Evolutionary conservation across 2,888 invertebrate genomes (phyloP).

Genomic region (Lasiommata megera): DNA sequence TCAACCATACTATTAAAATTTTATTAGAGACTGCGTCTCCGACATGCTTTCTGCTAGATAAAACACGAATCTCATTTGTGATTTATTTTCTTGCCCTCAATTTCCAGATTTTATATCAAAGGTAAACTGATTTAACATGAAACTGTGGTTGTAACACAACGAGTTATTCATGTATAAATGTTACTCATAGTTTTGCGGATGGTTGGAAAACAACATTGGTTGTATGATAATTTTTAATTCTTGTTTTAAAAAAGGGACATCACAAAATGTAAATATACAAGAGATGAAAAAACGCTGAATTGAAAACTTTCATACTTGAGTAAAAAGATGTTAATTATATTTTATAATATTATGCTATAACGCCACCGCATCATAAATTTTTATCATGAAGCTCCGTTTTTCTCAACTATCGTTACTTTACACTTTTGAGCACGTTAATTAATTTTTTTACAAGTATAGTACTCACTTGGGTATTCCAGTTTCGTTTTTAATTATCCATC

Average conservation of each 20-base stretch:
- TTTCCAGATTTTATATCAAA: constrained; percentile 20
- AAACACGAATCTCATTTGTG: constrained; percentile 33
- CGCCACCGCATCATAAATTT: not conserved
- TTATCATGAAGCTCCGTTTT: constrained; percentile 21
- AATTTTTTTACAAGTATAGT: constrained; percentile 26
- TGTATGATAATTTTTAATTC: no score
- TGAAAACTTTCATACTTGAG: no score
- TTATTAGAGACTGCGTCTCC: constrained; percentile 48
- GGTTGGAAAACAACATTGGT: no score
- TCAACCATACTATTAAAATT: constrained; percentile 55
- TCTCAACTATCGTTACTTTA: constrained; percentile 23
- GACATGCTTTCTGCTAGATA: constrained; percentile 32
- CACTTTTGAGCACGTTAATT: constrained; percentile 28
- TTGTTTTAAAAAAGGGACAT: no score
- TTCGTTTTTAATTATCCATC: constrained; percentile 18
- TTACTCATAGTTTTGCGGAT: not conserved
- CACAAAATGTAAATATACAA: no score
- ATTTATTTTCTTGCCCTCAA: constrained; percentile 31
- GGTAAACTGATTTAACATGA: constrained; percentile 23
- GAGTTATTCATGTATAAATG: not conserved
- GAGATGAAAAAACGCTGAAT: no score
- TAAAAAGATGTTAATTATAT: not conserved
- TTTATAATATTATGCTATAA: not conserved
- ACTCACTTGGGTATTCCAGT: constrained; percentile 27
- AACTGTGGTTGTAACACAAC: constrained; percentile 12